phyloP scores from a whole-genome alignment of 2,888 invertebrate species.

The Alitta virens region DNA sequence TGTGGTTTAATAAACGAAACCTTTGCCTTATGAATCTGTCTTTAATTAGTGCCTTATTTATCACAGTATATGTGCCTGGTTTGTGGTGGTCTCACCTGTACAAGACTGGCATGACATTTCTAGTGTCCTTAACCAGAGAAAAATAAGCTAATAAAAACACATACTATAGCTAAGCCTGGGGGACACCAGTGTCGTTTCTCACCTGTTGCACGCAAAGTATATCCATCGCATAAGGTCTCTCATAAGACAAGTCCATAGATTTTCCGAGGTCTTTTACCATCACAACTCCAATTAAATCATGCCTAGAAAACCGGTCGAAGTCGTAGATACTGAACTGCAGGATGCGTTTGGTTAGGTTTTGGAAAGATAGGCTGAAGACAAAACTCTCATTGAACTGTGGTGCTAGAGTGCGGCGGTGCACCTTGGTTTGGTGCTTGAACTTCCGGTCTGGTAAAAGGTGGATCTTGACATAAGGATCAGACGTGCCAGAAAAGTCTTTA shows the following conservation, averaged over 20 bases:
- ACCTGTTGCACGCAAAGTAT: slow-evolving; percentile 66
- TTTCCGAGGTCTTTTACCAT: slow-evolving; percentile 74
- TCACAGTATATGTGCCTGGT: too few species aligned
- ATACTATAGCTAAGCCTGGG: too few species aligned
- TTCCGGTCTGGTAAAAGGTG: slow-evolving; percentile 80
- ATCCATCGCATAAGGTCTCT: slow-evolving; percentile 83
- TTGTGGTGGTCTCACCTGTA: too few species aligned
- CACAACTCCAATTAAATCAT: slow-evolving; percentile 83
- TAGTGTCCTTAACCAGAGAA: too few species aligned
- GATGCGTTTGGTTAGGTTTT: slow-evolving; percentile 72
- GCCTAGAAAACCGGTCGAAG: slow-evolving; percentile 83
- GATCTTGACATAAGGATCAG: slow-evolving; percentile 84
- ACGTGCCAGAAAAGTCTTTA: slow-evolving; percentile 80
- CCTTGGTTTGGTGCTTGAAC: slow-evolving; percentile 39
- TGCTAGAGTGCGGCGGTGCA: slow-evolving; percentile 75
- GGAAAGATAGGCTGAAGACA: slow-evolving; percentile 76
- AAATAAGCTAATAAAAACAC: too few species aligned
- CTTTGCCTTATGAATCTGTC: too few species aligned
- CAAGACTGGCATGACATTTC: too few species aligned
- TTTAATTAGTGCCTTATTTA: too few species aligned
- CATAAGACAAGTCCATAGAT: slow-evolving; percentile 74
- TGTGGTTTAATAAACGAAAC: too few species aligned
- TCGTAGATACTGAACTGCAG: slow-evolving; percentile 85
- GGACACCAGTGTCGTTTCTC: too few species aligned
- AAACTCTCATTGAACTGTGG: slow-evolving; percentile 84